These are phyloP conservation scores for Cotesia glomerata DNA, from an alignment of 1,140 invertebrate species.

Conservation along the genomic window DNA sequence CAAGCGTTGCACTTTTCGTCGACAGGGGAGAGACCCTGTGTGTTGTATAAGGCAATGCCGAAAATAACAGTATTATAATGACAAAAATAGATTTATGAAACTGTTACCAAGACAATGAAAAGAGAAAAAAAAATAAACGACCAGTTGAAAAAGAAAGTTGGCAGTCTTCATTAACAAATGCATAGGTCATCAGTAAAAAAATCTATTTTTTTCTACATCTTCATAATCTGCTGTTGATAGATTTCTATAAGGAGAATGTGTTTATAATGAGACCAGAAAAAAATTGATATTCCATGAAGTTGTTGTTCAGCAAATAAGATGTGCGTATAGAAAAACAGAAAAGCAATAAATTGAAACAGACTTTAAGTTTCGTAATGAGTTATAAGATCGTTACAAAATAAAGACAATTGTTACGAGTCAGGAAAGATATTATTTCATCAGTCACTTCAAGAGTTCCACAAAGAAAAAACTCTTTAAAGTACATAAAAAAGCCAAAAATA, in stretches of 20 bases:
- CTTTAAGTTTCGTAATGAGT: constrained; percentile 6
- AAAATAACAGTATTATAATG: too few species aligned
- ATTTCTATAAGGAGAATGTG: constrained; percentile 9
- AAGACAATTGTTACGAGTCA: constrained; percentile 13
- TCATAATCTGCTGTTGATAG: too few species aligned
- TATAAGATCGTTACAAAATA: constrained; percentile 33
- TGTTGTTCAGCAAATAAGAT: constrained; percentile 17
- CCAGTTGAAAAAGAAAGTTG: too few species aligned
- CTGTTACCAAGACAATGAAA: too few species aligned
- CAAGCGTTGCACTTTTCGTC: too few species aligned
- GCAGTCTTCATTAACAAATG: too few species aligned
- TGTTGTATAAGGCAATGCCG: too few species aligned
- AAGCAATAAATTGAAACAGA: constrained; percentile 23
- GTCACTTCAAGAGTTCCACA: constrained; percentile 9
- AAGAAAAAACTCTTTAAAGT: constrained; percentile 7
- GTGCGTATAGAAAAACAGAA: neutral
- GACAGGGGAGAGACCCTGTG: too few species aligned
- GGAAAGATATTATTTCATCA: constrained; percentile 13
- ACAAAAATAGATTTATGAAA: too few species aligned
- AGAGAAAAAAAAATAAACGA: too few species aligned
- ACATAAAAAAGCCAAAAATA: constrained; percentile 11
- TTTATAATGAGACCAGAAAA: constrained; percentile 11
- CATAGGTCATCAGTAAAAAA: too few species aligned
- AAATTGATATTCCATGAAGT: constrained; percentile 26
- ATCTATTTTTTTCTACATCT: too few species aligned